phyloP scores from a whole-genome alignment of 2,113 vertebrate species.

The Equus quagga region DNA sequence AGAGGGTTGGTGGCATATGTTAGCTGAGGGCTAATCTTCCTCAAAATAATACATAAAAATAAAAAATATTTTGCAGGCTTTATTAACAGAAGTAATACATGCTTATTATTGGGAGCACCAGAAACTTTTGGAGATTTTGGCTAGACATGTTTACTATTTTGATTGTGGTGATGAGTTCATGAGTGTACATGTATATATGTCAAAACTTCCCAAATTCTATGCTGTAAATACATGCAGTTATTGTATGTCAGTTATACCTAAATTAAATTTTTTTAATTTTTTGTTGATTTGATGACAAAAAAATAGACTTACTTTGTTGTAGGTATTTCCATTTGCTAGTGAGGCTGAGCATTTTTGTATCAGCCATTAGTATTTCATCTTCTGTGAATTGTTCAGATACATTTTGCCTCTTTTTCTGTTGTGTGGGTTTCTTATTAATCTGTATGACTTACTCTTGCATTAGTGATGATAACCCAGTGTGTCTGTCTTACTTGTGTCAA shows the following conservation, averaged over 20 bases:
- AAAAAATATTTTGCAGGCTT: neutral
- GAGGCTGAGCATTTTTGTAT: neutral
- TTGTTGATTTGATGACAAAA: neutral
- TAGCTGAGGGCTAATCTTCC: too few species aligned
- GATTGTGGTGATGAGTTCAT: neutral
- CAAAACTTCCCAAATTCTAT: neutral
- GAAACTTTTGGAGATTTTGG: neutral
- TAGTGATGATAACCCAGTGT: neutral
- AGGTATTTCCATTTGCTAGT: neutral
- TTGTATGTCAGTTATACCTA: neutral
- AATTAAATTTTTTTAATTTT: neutral
- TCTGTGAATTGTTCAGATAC: neutral
- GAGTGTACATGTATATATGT: neutral
- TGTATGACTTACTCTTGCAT: neutral
- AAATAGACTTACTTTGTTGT: neutral
- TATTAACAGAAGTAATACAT: neutral
- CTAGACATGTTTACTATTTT: neutral
- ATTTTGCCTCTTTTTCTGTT: neutral
- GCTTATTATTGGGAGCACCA: too few species aligned
- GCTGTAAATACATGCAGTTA: neutral
- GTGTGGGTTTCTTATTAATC: neutral
- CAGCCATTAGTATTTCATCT: conserved; percentile 3
- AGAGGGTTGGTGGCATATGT: too few species aligned
- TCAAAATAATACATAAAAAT: neutral
- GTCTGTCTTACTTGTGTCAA: neutral